A percentile compares a stretch with the other conserved stretches of the same genome.
Evolutionary conservation across 2,113 vertebrate genomes (phyloP).

Genomic region (Chrysochloris asiatica): DNA sequence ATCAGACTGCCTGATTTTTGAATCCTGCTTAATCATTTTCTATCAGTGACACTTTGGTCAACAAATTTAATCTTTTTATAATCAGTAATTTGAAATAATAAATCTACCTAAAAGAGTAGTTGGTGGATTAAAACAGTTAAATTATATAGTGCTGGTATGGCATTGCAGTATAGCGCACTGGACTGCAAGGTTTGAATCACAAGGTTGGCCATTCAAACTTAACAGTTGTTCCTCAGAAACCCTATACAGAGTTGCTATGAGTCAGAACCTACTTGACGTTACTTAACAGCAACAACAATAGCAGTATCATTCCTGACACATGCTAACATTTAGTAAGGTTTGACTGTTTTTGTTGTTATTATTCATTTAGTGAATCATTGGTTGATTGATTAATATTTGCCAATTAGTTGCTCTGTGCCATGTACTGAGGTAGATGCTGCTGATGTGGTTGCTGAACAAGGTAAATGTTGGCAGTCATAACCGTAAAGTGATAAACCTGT

Average conservation of each 20-base stretch:
- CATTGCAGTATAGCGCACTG: too few relatives aligned
- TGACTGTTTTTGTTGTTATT: constrained; percentile 14
- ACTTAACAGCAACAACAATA: too few relatives aligned
- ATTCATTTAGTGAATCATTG: background rate
- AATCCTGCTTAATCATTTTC: background rate
- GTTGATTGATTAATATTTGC: background rate
- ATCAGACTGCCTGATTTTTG: constrained; percentile 13
- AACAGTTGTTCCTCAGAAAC: too few relatives aligned
- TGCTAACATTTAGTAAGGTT: background rate
- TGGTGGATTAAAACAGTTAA: constrained; percentile 30
- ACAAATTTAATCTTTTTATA: constrained; percentile 22
- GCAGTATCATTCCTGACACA: background rate
- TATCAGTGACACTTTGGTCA: background rate
- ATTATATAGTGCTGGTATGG: background rate
- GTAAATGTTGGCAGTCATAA: background rate
- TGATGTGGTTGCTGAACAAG: background rate
- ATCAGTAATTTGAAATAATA: background rate
- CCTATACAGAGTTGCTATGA: too few relatives aligned
- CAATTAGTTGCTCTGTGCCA: background rate
- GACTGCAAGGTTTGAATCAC: too few relatives aligned
- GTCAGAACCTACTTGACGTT: too few relatives aligned
- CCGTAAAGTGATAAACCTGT: background rate
- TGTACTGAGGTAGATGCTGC: background rate
- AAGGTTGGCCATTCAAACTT: too few relatives aligned
- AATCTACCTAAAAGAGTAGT: background rate